These are phyloP conservation scores for Rhyacichthys aspro DNA, from an alignment of 2,797 vertebrate species.

Conservation along the genomic window DNA sequence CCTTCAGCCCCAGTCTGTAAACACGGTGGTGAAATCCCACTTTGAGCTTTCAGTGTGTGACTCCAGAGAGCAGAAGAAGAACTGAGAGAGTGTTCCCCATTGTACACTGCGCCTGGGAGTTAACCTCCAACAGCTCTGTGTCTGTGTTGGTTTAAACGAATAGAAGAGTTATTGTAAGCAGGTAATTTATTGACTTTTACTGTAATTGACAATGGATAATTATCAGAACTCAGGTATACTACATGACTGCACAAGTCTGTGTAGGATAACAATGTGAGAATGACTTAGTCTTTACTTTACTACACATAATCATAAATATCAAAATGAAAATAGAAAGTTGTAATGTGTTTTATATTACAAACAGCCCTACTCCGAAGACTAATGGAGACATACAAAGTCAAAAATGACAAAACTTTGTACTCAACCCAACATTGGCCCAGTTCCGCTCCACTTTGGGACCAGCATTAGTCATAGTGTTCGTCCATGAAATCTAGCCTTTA, in stretches of 20 bases:
- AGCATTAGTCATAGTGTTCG: background rate
- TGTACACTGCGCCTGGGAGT: conserved; percentile 15
- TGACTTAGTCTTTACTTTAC: background rate
- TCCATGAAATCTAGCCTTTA: conserved; percentile 1
- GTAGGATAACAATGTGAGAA: no score
- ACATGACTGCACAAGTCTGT: no score
- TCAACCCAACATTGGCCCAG: background rate
- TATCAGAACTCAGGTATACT: no score
- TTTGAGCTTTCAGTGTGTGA: conserved; percentile 24
- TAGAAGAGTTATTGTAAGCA: background rate
- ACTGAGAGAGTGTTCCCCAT: background rate
- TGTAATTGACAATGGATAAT: no score
- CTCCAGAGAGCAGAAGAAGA: conserved; percentile 16
- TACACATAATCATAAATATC: background rate
- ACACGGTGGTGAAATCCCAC: conserved; percentile 26
- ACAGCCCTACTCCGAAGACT: background rate
- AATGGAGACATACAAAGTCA: background rate
- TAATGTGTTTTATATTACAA: background rate
- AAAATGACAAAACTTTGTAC: background rate
- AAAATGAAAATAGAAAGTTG: no score
- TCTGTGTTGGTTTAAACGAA: background rate
- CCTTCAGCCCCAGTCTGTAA: conserved; percentile 24
- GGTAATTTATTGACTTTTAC: background rate
- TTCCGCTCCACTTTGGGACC: background rate
- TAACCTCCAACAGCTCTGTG: background rate